Base-by-base conservation (phyloP, 1,140 invertebrate genomes). In the Diachasmimorpha longicaudata region DNA sequence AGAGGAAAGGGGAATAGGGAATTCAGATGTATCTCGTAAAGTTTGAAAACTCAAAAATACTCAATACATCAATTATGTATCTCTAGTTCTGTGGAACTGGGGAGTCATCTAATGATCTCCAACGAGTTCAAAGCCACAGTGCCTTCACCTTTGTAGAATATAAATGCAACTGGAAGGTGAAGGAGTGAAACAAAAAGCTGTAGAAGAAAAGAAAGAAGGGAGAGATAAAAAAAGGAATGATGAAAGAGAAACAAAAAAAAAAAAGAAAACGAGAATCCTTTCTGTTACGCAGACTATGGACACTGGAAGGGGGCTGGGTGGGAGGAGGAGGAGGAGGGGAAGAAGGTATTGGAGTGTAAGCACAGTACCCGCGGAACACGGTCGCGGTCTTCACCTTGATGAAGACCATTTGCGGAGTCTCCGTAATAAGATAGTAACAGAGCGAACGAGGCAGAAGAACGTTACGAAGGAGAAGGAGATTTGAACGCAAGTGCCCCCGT, bases 321-420 rank as follows among this genome's bases (percentile, higher is more conserved):
- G 31, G 58, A 31, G 21, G 58, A 8, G 19, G 25, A 31, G 36
- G 31, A 39, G n/a, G 9, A 5, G 31, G 14, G 66, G 25, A 39
- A 68, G 14, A 13, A 16, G 31, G 36, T 19, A 42, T 14, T 68
- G 36, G 31, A 63, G 36, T 68, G 14, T 37, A 68, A 39, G 36
- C 23, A 19, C 5, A 21, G 46, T 9, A 21, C 67, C 66, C 72
- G 74, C 80, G 74, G 74, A 79, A 79, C 74, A 82, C 76, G 75
- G 74, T 63, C 70, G 70, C 31, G 36, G 55, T 76, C 68, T 81
- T 68, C 75, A 76, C 75, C 79, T 81, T 78, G 80, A 81, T 82
- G 79, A 78, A 78, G 74, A 81, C 81, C 82, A 85, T 85, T 85
- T 84, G 81, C 79, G 78, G 81, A 80, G 81, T 63, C 79, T 77